Evolutionary conservation across 2,113 vertebrate genomes (phyloP).

Genomic region (Pedionomus torquatus): DNA sequence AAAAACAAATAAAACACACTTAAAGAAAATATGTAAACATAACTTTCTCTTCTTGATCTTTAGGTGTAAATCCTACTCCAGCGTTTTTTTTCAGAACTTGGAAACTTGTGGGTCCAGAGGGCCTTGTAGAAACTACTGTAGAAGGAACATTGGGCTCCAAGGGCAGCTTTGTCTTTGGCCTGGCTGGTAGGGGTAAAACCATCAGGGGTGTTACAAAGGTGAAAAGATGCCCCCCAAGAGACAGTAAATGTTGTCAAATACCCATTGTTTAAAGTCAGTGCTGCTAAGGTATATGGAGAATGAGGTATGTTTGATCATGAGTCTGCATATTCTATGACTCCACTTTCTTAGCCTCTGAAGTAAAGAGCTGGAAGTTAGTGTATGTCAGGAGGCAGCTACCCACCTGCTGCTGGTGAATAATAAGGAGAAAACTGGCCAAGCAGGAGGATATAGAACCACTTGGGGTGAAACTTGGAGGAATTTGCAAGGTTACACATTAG

Average conservation of each 20-base stretch:
- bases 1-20: constrained; percentile 34
- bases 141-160: constrained; percentile 10
- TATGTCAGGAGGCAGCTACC: not conserved
- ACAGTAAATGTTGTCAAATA: not conserved
- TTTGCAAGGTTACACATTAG: not conserved
- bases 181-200: not conserved
- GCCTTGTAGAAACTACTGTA: constrained; percentile 41
- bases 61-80: constrained; percentile 51
- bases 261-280: not conserved
- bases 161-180: constrained; percentile 18
- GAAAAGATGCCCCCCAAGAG: not conserved
- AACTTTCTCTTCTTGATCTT: constrained; percentile 27
- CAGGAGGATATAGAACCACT: not conserved
- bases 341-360: not conserved
- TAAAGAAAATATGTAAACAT: constrained; percentile 30
- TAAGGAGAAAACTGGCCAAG: not conserved
- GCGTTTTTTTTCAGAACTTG: not conserved
- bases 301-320: not conserved
- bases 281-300: not conserved
- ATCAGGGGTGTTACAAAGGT: not conserved
- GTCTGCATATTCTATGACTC: not conserved
- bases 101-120: constrained; percentile 34
- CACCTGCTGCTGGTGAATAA: not conserved
- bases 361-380: not conserved
- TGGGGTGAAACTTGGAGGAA: not conserved